Evolutionary conservation across 2,113 vertebrate genomes (phyloP).

Genomic region (Genyomyrus donnyi): DNA sequence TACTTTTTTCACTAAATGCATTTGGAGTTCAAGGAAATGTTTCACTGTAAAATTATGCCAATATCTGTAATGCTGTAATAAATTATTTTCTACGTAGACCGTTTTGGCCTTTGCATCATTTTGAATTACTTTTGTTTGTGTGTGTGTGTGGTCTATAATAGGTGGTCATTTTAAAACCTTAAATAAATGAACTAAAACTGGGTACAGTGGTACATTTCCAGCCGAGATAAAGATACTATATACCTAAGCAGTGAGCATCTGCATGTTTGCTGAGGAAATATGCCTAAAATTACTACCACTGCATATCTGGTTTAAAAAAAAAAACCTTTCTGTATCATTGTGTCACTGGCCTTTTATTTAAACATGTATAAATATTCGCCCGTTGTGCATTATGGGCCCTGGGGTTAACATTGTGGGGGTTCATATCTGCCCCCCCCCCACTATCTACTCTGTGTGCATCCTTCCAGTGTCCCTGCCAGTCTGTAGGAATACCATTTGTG

Average conservation of each 20-base stretch:
- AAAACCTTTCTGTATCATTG: not conserved
- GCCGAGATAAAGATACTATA: not conserved
- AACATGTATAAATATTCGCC: not conserved
- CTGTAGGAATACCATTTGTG: not conserved
- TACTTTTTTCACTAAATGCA: constrained; percentile 23
- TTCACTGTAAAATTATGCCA: constrained; percentile 63
- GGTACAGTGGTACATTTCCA: not conserved
- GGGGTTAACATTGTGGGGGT: not conserved
- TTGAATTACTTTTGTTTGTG: not conserved
- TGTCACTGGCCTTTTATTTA: not conserved
- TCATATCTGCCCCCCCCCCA: not conserved
- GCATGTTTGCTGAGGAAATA: not conserved
- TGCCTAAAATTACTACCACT: not conserved
- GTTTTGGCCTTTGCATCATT: not conserved
- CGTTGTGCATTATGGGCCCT: not conserved
- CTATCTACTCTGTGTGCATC: not conserved
- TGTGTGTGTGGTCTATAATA: not conserved
- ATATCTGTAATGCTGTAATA: constrained; percentile 64
- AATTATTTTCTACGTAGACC: constrained; percentile 69
- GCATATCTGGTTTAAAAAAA: not conserved
- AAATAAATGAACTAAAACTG: not conserved
- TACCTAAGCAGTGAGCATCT: not conserved
- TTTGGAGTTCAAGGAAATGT: constrained; percentile 43
- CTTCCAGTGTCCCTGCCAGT: not conserved
- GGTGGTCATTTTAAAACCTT: not conserved